Evolutionary conservation across 2,113 vertebrate genomes (phyloP).

Genomic region (Rhea americana): DNA sequence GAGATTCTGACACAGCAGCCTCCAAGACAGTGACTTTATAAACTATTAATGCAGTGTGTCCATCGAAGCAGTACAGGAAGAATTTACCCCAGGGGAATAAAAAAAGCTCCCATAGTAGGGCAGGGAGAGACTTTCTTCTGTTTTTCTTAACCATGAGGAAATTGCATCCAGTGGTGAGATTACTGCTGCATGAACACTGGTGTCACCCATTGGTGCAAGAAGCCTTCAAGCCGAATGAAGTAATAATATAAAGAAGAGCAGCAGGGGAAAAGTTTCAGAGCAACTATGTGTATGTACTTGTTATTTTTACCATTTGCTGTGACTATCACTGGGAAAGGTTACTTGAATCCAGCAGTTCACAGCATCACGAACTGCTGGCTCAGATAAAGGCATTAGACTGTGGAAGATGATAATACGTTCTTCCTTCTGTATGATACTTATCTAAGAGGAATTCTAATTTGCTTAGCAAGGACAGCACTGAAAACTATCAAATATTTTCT

Average conservation of each 20-base stretch:
- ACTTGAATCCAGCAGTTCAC: constrained; percentile 56
- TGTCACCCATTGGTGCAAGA: neutral
- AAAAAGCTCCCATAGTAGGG: neutral
- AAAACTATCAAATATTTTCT: constrained; percentile 26
- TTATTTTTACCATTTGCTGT: constrained; percentile 61
- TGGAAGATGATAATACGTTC: constrained; percentile 57
- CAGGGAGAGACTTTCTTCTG: neutral
- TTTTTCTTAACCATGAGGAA: neutral
- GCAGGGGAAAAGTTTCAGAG: neutral
- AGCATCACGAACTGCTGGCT: constrained; percentile 62
- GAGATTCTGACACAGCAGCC: constrained; percentile 46
- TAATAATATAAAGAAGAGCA: neutral
- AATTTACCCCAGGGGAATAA: constrained; percentile 25
- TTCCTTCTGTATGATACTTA: constrained; percentile 48
- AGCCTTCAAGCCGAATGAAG: constrained; percentile 55
- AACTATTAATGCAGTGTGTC: constrained; percentile 58
- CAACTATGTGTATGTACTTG: neutral
- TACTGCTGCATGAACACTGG: neutral
- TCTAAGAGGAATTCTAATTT: constrained; percentile 56
- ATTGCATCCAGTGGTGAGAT: neutral
- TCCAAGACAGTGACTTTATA: constrained; percentile 53
- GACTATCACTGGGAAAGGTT: constrained; percentile 75
- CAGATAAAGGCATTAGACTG: constrained; percentile 65
- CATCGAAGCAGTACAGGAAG: constrained; percentile 12
- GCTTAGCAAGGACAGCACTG: constrained; percentile 7